Conservation (phyloP, 2,888 invertebrate species). For the Enoplolaimus lenunculus region DNA sequence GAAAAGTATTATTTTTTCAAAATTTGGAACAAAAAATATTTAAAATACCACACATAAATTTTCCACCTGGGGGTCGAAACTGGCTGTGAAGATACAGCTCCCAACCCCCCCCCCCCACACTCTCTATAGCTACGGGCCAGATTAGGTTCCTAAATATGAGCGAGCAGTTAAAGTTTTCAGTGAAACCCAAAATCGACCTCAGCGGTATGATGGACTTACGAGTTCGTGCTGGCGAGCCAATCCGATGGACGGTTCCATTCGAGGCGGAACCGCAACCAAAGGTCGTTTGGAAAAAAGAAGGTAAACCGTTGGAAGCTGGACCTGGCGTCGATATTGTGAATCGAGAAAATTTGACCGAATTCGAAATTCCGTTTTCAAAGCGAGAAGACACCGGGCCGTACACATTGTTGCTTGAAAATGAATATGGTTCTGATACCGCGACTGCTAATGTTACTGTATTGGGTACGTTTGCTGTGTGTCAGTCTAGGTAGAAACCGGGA, state of each 20-base stretch:
- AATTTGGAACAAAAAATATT: no score
- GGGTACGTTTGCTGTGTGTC: no score
- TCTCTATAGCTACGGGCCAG: no score
- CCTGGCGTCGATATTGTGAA: slow-evolving; percentile 73
- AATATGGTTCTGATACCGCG: slow-evolving; percentile 80
- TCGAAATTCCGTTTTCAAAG: slow-evolving; percentile 76
- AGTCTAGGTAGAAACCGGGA: no score
- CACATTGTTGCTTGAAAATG: slow-evolving; percentile 70
- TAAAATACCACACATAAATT: no score
- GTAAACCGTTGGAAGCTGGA: slow-evolving; percentile 55
- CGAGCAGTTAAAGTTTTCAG: no score
- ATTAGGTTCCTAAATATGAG: no score
- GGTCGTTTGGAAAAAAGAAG: slow-evolving; percentile 64
- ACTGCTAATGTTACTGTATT: slow-evolving; percentile 72
- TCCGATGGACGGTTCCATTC: slow-evolving; percentile 82
- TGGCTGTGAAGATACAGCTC: no score
- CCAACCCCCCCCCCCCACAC: no score
- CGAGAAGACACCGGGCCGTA: slow-evolving; percentile 78
- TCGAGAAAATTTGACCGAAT: slow-evolving; percentile 66
- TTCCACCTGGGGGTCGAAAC: no score
- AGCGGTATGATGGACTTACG: slow-evolving; percentile 71
- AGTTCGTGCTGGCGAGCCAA: slow-evolving; percentile 75
- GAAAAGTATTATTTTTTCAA: no score
- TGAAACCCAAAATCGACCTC: slow-evolving; percentile 76
- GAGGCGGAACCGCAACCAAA: slow-evolving; percentile 85